phyloP scores from a whole-genome alignment of 2,888 invertebrate genomes.

The Tetrapedia diversipes region DNA sequence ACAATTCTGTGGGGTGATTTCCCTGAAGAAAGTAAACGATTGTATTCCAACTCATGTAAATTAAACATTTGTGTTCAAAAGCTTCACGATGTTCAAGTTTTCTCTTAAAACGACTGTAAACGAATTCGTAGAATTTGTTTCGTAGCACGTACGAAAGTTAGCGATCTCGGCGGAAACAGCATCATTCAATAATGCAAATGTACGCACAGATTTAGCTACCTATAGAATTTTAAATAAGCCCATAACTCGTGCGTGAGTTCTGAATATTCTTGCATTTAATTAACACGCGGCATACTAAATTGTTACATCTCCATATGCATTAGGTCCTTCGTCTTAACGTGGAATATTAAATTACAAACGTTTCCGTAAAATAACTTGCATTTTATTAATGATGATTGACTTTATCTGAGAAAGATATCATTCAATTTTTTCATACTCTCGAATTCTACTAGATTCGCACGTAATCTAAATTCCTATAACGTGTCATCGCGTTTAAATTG shows the following conservation, averaged over 20 bases:
- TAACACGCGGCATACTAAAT: conserved; percentile 24
- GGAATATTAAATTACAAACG: conserved; percentile 13
- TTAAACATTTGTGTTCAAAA: background rate
- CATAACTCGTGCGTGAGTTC: conserved; percentile 6
- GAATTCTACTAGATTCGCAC: too few relatives aligned
- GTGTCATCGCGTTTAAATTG: too few relatives aligned
- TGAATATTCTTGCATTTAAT: conserved; percentile 38
- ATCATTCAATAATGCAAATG: conserved; percentile 3
- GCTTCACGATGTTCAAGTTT: background rate
- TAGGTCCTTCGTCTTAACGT: conserved; percentile 10
- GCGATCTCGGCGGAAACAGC: background rate
- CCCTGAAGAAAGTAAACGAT: too few relatives aligned
- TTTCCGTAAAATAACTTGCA: too few relatives aligned
- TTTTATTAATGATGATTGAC: too few relatives aligned
- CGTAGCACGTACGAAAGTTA: background rate
- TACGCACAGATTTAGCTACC: background rate
- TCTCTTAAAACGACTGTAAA: background rate
- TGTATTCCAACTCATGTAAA: background rate
- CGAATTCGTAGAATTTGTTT: background rate
- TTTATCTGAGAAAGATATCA: background rate
- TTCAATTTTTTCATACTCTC: too few relatives aligned
- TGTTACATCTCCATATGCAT: conserved; percentile 5
- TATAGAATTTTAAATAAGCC: conserved; percentile 13
- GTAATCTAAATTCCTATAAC: too few relatives aligned
- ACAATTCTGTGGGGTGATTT: too few relatives aligned